phyloP scores from a whole-genome alignment of 2,888 invertebrate genomes.

The Invenusta paracnida region DNA sequence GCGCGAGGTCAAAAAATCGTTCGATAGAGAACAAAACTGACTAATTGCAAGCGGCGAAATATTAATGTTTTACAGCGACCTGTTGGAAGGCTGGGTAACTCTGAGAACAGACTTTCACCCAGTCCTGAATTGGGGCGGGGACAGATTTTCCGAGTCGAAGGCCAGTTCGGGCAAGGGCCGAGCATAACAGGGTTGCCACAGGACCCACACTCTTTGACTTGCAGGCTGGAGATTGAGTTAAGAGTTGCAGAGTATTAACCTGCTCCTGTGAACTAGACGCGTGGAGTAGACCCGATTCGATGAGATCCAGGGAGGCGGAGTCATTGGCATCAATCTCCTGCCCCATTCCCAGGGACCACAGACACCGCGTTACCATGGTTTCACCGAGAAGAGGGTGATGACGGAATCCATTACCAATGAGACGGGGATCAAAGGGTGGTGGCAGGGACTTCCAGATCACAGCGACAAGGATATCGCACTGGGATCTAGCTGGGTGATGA shows the following conservation, averaged over 20 bases:
- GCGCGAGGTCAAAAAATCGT: no score
- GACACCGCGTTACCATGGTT: background rate
- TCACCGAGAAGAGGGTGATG: slow-evolving; percentile 19
- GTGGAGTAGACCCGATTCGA: background rate
- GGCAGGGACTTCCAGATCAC: slow-evolving; percentile 6
- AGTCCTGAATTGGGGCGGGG: background rate
- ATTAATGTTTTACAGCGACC: no score
- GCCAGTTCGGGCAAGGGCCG: background rate
- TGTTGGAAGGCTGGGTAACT: background rate
- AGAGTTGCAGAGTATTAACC: background rate
- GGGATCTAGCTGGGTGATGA: background rate
- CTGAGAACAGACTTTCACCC: background rate
- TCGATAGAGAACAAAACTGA: no score
- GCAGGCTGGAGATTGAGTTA: background rate
- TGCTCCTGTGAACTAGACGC: background rate
- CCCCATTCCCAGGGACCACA: background rate
- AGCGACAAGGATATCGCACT: background rate
- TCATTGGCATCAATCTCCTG: background rate
- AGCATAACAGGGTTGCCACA: background rate
- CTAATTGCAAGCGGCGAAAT: no score
- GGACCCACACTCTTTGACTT: background rate
- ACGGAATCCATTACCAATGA: background rate
- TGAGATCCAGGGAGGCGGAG: background rate
- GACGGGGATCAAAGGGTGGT: background rate
- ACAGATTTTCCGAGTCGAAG: background rate